Percentiles rank a stretch among this genome's conserved stretches.
Conservation (phyloP, 2,797 vertebrate genomes). For the Sebastes taczanowskii region DNA sequence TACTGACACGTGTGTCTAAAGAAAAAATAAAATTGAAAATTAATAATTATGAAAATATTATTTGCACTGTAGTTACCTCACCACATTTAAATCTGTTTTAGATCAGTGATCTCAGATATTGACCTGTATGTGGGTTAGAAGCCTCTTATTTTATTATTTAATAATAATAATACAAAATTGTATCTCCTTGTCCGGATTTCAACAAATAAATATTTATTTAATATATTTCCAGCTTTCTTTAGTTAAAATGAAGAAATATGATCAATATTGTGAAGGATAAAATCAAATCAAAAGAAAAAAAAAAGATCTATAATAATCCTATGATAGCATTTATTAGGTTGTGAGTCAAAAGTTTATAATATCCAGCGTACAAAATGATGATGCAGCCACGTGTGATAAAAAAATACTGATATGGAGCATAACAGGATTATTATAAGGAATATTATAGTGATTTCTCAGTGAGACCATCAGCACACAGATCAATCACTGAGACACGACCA, state of each 20-base stretch:
- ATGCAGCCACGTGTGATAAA: neutral
- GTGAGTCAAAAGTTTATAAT: constrained; percentile 4
- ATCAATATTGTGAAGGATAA: constrained; percentile 9
- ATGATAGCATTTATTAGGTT: neutral
- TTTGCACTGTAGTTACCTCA: neutral
- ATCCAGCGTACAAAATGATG: constrained; percentile 2
- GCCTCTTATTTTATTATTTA: neutral
- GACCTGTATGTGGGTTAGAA: neutral
- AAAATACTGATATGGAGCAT: neutral
- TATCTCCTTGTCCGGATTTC: neutral
- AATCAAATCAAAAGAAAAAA: constrained; percentile 20
- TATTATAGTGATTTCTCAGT: constrained; percentile 1
- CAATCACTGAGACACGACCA: constrained; percentile 15
- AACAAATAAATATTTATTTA: neutral
- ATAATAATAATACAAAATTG: too few species aligned
- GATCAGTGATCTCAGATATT: neutral
- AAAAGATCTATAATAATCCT: constrained; percentile 30
- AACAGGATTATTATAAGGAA: neutral
- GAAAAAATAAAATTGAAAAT: neutral
- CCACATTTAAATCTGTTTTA: neutral
- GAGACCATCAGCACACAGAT: neutral
- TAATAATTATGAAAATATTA: neutral
- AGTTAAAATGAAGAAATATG: constrained; percentile 3
- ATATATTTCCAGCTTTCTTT: neutral
- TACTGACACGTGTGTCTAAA: neutral